Conservation (phyloP, 2,113 vertebrate species). For the Chionomys nivalis region DNA sequence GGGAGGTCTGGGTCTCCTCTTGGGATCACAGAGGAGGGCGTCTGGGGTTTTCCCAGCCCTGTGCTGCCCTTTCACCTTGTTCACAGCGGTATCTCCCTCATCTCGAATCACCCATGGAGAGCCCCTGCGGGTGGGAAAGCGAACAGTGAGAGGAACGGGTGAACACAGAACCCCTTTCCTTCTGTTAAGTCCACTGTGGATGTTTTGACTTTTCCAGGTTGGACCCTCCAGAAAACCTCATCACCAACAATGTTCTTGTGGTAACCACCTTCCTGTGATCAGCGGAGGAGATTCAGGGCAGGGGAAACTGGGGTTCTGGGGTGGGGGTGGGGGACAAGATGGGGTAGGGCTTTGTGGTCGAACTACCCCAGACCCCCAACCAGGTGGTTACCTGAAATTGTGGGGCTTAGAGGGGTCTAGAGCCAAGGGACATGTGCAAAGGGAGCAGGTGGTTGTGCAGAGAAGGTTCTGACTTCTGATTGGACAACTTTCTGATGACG, state of each 20-base stretch:
- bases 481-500: neutral
- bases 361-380: neutral
- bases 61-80: neutral
- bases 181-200: neutral
- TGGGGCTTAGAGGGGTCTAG: neutral
- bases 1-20: neutral
- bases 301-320: neutral
- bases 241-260: constrained; percentile 87
- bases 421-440: neutral
- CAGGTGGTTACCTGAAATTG: neutral
- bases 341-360: neutral
- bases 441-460: neutral
- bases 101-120: neutral
- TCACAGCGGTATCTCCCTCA: neutral
- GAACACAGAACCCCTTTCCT: neutral
- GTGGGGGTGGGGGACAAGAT: neutral
- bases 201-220: constrained; percentile 82
- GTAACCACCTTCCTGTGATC: constrained; percentile 76
- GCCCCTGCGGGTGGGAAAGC: neutral
- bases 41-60: neutral
- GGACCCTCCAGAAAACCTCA: constrained; percentile 83
- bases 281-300: neutral
- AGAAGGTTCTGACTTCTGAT: neutral
- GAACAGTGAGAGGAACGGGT: accelerated
- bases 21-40: neutral